Evolutionary conservation across 2,888 invertebrate genomes (phyloP).

Genomic region (Acrobeloides nanus): DNA sequence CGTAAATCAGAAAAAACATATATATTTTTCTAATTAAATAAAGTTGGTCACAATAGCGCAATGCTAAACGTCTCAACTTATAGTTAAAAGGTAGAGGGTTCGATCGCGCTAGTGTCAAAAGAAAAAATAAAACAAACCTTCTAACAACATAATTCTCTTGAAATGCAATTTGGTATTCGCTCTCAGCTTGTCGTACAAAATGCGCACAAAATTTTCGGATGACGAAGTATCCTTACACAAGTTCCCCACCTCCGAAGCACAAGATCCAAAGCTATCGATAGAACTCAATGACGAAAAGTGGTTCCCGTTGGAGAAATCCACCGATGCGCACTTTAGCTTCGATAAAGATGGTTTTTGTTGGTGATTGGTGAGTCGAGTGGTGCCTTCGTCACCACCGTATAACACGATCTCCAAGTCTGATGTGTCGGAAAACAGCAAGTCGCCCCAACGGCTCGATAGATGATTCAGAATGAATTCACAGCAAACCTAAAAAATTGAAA

Average conservation of each 20-base stretch:
- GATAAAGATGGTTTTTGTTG: neutral
- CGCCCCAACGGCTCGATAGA: slow-evolving; percentile 9
- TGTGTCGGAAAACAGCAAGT: slow-evolving; percentile 3
- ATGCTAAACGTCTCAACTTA: too few species aligned
- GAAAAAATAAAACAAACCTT: slow-evolving; percentile 18
- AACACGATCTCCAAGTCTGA: neutral
- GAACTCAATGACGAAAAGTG: neutral
- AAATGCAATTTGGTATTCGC: slow-evolving; percentile 10
- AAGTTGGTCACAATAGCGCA: too few species aligned
- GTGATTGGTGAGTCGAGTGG: slow-evolving; percentile 3
- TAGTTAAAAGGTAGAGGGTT: too few species aligned
- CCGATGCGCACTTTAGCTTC: neutral
- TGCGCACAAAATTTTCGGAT: slow-evolving; percentile 8
- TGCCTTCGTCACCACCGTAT: slow-evolving; percentile 15
- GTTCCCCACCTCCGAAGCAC: neutral
- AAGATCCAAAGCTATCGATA: neutral
- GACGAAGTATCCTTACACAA: neutral
- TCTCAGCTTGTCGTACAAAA: slow-evolving; percentile 14
- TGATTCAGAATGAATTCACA: slow-evolving; percentile 12
- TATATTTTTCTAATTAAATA: too few species aligned
- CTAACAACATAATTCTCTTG: slow-evolving; percentile 7
- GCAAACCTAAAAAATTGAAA: too few species aligned
- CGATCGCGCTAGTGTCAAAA: too few species aligned
- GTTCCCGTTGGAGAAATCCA: neutral
- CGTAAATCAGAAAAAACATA: too few species aligned